A percentile compares a stretch with the other conserved stretches of the same genome.
These are phyloP conservation scores for Drosophila recens DNA, from an alignment of 2,888 invertebrate species.

Conservation along the genomic window DNA sequence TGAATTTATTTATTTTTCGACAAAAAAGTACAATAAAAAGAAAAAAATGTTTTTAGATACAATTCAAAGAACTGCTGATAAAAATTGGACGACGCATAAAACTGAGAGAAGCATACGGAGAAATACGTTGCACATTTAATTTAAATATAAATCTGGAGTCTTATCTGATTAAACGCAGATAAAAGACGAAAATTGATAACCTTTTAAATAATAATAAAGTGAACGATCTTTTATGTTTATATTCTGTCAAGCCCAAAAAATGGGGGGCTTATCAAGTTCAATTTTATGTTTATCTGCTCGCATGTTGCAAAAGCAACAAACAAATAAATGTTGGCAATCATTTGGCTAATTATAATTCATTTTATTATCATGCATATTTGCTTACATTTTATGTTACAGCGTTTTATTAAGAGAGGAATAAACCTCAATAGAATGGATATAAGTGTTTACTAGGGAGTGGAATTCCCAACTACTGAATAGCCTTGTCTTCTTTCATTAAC, in stretches of 20 bases:
- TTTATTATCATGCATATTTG: constrained; percentile 63
- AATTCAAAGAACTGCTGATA: constrained; percentile 39
- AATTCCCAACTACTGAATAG: constrained; percentile 1
- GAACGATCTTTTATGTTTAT: constrained; percentile 66
- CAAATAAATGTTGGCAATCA: constrained; percentile 69
- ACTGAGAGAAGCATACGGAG: constrained; percentile 1
- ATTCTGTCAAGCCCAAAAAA: constrained; percentile 39
- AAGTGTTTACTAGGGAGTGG: background rate
- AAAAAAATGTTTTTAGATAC: constrained; percentile 25
- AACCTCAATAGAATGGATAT: background rate
- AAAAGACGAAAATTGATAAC: constrained; percentile 70
- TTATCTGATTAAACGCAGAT: constrained; percentile 58
- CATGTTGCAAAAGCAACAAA: constrained; percentile 18
- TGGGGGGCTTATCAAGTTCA: constrained; percentile 48
- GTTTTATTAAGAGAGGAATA: constrained; percentile 15
- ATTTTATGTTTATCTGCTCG: constrained; percentile 53
- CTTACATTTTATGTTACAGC: constrained; percentile 44
- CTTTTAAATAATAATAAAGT: constrained; percentile 66
- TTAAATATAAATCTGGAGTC: constrained; percentile 33
- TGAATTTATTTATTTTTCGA: constrained; percentile 7
- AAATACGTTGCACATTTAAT: constrained; percentile 20
- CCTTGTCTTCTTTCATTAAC: constrained; percentile 18
- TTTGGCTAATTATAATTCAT: constrained; percentile 65
- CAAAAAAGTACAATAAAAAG: background rate
- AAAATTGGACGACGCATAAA: constrained; percentile 15